Percentiles rank a stretch among this genome's conserved stretches.
These are phyloP conservation scores for Cantharis flavilabris DNA, from an alignment of 2,888 invertebrate genomes.

Conservation along the genomic window DNA sequence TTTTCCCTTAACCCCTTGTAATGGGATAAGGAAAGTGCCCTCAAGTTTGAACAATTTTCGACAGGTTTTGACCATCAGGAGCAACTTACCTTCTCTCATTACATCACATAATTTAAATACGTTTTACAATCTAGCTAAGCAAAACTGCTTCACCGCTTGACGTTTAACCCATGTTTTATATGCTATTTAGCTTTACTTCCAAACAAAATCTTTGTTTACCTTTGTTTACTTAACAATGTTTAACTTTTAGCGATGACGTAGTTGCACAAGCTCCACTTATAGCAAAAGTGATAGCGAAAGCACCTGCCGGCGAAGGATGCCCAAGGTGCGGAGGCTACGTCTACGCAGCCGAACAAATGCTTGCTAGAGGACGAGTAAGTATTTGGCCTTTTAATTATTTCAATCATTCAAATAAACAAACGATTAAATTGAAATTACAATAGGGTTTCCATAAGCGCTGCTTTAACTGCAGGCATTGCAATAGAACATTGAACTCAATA, in stretches of 20 bases:
- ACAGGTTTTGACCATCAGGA: conserved; percentile 43
- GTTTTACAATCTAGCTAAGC: conserved; percentile 32
- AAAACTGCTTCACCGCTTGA: conserved; percentile 42
- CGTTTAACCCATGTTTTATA: conserved; percentile 29
- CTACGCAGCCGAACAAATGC: conserved; percentile 91
- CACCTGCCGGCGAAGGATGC: conserved; percentile 84
- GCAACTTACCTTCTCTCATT: conserved; percentile 57
- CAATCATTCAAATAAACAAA: neutral
- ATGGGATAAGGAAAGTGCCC: conserved; percentile 81
- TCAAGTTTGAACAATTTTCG: conserved; percentile 51
- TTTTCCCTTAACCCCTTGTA: conserved; percentile 56
- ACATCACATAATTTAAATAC: conserved; percentile 37
- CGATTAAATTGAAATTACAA: neutral
- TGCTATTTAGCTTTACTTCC: conserved; percentile 15
- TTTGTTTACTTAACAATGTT: conserved; percentile 2
- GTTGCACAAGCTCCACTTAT: conserved; percentile 44
- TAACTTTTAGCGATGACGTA: conserved; percentile 20
- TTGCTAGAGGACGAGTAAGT: conserved; percentile 87
- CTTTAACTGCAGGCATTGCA: conserved; percentile 87
- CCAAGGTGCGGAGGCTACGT: conserved; percentile 88
- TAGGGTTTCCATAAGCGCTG: conserved; percentile 90
- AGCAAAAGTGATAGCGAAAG: conserved; percentile 74
- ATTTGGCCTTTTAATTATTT: neutral
- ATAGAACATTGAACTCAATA: conserved; percentile 83
- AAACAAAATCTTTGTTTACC: conserved; percentile 1